These are phyloP conservation scores for Amazona vittata DNA, from an alignment of 2,113 vertebrate genomes.

Conservation along the genomic window DNA sequence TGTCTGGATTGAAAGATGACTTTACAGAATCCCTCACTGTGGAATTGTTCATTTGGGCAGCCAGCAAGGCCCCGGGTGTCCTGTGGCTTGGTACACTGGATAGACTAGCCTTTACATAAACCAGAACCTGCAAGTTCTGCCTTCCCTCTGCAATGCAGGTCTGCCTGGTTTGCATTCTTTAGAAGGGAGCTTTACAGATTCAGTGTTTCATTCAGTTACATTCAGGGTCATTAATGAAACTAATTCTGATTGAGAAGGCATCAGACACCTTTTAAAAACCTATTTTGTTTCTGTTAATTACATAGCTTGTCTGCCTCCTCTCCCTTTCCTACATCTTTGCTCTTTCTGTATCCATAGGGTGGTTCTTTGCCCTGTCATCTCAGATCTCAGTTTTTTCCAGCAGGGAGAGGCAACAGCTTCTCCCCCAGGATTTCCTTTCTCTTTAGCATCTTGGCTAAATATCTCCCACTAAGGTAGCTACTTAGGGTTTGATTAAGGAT, in stretches of 20 bases:
- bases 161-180: background rate
- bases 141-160: background rate
- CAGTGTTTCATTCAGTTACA: background rate
- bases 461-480: background rate
- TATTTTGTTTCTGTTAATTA: background rate
- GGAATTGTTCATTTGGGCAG: background rate
- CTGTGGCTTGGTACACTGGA: background rate
- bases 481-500: background rate
- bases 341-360: rapidly evolving
- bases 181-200: background rate
- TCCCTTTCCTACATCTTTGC: background rate
- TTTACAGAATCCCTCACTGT: background rate
- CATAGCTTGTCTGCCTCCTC: background rate
- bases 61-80: background rate
- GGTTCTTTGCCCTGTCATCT: background rate
- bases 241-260: background rate
- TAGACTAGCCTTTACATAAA: background rate
- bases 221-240: background rate
- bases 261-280: background rate
- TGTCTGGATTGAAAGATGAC: background rate
- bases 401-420: background rate
- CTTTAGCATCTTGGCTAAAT: background rate
- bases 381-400: background rate
- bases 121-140: background rate
- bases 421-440: background rate